phyloP scores from a whole-genome alignment of 2,113 vertebrate species.

The Thamnophis sirtalis region DNA sequence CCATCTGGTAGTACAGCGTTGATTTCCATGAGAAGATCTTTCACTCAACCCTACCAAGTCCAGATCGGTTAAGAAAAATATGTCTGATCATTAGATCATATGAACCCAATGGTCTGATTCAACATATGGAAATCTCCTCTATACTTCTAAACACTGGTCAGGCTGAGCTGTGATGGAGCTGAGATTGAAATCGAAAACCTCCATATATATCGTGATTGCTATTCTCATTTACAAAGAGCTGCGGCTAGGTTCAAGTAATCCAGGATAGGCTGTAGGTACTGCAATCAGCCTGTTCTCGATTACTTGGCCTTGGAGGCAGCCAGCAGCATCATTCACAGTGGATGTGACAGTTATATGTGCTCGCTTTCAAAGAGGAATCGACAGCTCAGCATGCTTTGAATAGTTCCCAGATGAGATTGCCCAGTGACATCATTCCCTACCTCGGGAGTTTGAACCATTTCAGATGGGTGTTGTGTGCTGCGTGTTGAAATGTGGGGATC shows the following conservation, averaged over 20 bases:
- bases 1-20: background rate
- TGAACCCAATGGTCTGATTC: background rate
- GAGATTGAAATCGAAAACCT: background rate
- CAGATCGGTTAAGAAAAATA: background rate
- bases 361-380: background rate
- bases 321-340: conserved; percentile 34
- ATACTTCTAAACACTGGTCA: background rate
- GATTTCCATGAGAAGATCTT: background rate
- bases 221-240: conserved; percentile 50
- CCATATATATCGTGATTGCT: background rate
- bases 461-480: background rate
- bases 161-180: background rate
- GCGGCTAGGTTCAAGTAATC: conserved; percentile 96
- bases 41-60: background rate
- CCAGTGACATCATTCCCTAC: background rate
- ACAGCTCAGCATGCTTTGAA: background rate
- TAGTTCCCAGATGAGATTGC: background rate
- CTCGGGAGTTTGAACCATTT: background rate
- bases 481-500: background rate
- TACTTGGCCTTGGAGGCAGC: conserved; percentile 89
- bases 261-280: conserved; percentile 95
- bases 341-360: background rate
- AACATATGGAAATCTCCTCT: background rate
- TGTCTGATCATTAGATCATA: background rate
- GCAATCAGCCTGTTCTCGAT: conserved; percentile 89